A percentile compares a stretch with the other conserved stretches of the same genome.
phyloP scores from a whole-genome alignment of 2,797 vertebrate genomes.

The Taeniopygia guttata region DNA sequence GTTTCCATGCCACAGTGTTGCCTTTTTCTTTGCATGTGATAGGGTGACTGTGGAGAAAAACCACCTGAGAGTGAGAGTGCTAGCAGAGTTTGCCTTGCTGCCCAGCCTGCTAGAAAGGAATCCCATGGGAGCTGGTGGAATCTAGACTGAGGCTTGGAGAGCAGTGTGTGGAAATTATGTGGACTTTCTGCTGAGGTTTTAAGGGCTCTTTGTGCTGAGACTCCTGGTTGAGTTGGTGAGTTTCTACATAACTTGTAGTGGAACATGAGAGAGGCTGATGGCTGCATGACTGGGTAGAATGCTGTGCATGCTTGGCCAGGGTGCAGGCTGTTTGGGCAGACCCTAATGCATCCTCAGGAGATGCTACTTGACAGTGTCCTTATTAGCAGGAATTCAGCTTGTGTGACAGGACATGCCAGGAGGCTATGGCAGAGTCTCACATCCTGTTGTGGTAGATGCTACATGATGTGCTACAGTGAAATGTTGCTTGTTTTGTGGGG shows the following conservation, averaged over 20 bases:
- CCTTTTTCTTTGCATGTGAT: not conserved
- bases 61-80: not conserved
- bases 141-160: not conserved
- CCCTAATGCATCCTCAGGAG: not conserved
- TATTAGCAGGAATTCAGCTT: not conserved
- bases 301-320: not conserved
- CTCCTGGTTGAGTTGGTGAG: not conserved
- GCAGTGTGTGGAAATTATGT: not conserved
- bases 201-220: not conserved
- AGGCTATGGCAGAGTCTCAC: not conserved
- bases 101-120: not conserved
- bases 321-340: not conserved
- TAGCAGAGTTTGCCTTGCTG: not conserved
- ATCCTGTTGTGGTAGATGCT: not conserved
- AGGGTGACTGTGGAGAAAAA: not conserved
- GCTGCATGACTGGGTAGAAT: not conserved
- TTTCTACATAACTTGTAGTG: not conserved
- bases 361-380: not conserved
- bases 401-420: constrained; percentile 16
- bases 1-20: not conserved
- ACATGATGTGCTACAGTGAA: not conserved
- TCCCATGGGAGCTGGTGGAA: not conserved
- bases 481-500: not conserved
- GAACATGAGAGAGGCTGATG: not conserved
- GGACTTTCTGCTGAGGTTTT: not conserved